Conservation (phyloP, 1,140 invertebrate genomes). For the Diorhabda elongata region DNA sequence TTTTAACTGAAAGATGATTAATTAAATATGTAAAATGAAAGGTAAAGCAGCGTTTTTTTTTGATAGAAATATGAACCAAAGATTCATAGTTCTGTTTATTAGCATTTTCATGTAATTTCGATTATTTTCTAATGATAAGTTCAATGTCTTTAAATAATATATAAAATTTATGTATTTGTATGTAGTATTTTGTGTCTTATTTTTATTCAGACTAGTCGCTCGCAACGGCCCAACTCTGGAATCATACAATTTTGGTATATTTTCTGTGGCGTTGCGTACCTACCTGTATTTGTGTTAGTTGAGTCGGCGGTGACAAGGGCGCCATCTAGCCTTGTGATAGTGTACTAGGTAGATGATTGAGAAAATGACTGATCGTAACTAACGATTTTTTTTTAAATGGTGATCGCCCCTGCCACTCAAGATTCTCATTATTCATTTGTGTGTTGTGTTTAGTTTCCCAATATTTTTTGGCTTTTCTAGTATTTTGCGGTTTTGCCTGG, state of each 20-base stretch:
- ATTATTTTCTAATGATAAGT: slow-evolving; percentile 30
- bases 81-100: slow-evolving; percentile 31
- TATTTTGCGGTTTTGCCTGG: slow-evolving; percentile 42
- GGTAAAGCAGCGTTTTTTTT: neutral
- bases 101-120: slow-evolving; percentile 39
- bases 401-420: slow-evolving; percentile 26
- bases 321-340: slow-evolving; percentile 34
- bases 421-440: slow-evolving; percentile 28
- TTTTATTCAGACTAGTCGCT: slow-evolving; percentile 41
- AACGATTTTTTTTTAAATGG: slow-evolving; percentile 20
- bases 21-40: neutral
- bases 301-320: slow-evolving; percentile 29
- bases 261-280: slow-evolving; percentile 34
- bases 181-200: slow-evolving; percentile 45
- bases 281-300: slow-evolving; percentile 35
- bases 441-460: slow-evolving; percentile 40
- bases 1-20: neutral
- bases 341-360: slow-evolving; percentile 29
- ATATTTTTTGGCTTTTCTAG: slow-evolving; percentile 35
- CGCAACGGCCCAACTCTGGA: slow-evolving; percentile 29
- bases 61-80: slow-evolving; percentile 35
- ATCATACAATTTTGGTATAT: slow-evolving; percentile 16
- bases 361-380: slow-evolving; percentile 28
- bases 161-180: slow-evolving; percentile 42
- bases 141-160: slow-evolving; percentile 31